Conservation (phyloP, 64 coral and sea anemone species). For the Trachythela sp. region DNA sequence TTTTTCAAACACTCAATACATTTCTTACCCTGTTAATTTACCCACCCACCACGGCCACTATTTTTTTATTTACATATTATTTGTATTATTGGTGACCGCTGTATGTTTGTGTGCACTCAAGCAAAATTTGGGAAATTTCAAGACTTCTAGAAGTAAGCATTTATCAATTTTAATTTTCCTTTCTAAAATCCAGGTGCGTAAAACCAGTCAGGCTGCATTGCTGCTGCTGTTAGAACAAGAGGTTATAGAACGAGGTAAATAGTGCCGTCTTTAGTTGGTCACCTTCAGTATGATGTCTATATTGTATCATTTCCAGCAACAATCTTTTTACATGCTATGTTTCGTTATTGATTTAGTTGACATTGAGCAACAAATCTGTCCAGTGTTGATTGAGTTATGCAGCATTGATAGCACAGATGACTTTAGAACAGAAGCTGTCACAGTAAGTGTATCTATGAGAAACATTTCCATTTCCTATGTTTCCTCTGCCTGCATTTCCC, state of each 20-base stretch:
- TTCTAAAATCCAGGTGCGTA: slow-evolving; percentile 58
- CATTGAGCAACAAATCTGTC: slow-evolving; percentile 89
- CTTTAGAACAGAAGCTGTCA: slow-evolving; percentile 90
- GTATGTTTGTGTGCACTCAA: too few relatives aligned
- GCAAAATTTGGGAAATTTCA: too few relatives aligned
- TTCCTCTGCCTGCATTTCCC: neutral
- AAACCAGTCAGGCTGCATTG: slow-evolving; percentile 89
- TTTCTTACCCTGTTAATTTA: too few relatives aligned
- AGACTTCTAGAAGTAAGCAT: too few relatives aligned
- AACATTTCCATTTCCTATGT: neutral
- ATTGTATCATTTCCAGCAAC: neutral
- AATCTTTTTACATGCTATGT: neutral
- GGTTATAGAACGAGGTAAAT: slow-evolving; percentile 86
- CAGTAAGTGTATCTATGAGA: slow-evolving; percentile 47
- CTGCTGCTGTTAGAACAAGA: slow-evolving; percentile 86
- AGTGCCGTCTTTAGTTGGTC: neutral
- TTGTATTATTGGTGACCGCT: too few relatives aligned
- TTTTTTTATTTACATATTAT: too few relatives aligned
- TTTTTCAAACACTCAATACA: neutral
- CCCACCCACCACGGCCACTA: too few relatives aligned
- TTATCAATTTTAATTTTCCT: neutral
- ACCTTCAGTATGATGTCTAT: neutral
- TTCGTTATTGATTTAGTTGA: slow-evolving; percentile 54
- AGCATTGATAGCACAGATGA: slow-evolving; percentile 92
- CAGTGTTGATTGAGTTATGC: slow-evolving; percentile 85